Conservation (phyloP, 2,888 invertebrate genomes). For the Mystacides longicornis region DNA sequence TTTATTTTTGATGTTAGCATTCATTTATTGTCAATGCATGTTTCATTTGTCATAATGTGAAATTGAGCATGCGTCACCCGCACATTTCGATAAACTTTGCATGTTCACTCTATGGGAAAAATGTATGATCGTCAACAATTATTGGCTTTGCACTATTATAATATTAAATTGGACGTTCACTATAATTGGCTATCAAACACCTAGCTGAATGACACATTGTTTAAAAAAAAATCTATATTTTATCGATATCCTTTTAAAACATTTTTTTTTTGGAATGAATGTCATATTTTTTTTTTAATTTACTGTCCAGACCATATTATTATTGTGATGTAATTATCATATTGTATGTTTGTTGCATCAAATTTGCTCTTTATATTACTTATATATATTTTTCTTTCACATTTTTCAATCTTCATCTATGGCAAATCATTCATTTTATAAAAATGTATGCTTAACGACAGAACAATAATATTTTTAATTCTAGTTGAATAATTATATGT, state of each 20-base stretch:
- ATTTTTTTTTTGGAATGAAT: conserved; percentile 9
- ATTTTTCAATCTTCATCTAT: background rate
- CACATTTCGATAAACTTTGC: no score
- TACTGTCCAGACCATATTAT: background rate
- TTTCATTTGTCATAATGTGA: no score
- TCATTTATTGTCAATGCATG: no score
- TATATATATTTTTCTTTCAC: background rate
- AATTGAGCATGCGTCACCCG: no score
- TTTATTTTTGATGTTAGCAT: no score
- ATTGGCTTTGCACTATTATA: no score
- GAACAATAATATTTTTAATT: background rate
- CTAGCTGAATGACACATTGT: background rate
- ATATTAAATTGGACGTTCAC: no score
- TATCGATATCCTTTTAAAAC: background rate
- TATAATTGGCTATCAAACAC: background rate
- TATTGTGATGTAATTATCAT: background rate
- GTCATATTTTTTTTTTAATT: conserved; percentile 4
- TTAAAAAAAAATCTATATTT: background rate
- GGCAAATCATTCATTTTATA: background rate
- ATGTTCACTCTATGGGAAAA: no score
- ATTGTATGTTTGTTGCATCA: conserved; percentile 2
- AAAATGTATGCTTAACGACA: background rate
- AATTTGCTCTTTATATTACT: background rate
- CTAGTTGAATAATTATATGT: no score
- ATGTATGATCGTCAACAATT: no score